Base-by-base conservation (phyloP, 2,797 vertebrate genomes). In the Mormyrops boulengeri region DNA sequence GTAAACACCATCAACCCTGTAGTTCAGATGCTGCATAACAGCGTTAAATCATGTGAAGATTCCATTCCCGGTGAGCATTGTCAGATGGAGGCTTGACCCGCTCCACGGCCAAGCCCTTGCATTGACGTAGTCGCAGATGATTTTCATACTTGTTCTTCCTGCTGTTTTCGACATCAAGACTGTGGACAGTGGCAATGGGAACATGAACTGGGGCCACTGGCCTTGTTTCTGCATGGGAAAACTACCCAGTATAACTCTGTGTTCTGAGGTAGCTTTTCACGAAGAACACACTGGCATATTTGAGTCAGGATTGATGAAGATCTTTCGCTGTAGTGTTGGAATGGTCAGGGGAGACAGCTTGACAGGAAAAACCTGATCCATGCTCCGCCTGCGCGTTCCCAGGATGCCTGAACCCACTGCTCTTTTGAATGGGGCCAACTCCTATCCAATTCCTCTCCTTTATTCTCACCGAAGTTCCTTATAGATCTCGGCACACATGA, bases 291-390 rank as follows among this genome's bases (percentile, higher is more conserved):
- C 41, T 11, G 88, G 14, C 77, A 52, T 62, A 38, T 84, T 52
- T 47, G 55, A 44, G 22, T 57, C 52, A 87, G 22, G 55, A 47
- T 85, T 22, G 77, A 85, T 62, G 7, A 52, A 53, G 44, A 73
- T 5, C 44, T 30, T 38, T 38, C 7, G 14, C 49, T 89, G 30
- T 57, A 66, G 12, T 4, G 89, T 90, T 90, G 91, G 92, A 92
- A 92, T 92, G 90, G 91, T 92, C 90, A 91, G 87, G 90, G 91
- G 91, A 91, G 85, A 89, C 89, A 88, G 94, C 93, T 92, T 91
- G 93, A 95, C 95, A 94, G 94, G 95, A 96, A 96, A 96, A 96
- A 96, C 94, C 95, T 94, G 95, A 95, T 95, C 91, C 90, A 44
- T 0, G 55, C 91, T 92, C 88, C 80, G 91, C 91, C 91, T 90